Evolutionary conservation across 2,113 vertebrate genomes (phyloP).

Genomic region (Aix galericulata): DNA sequence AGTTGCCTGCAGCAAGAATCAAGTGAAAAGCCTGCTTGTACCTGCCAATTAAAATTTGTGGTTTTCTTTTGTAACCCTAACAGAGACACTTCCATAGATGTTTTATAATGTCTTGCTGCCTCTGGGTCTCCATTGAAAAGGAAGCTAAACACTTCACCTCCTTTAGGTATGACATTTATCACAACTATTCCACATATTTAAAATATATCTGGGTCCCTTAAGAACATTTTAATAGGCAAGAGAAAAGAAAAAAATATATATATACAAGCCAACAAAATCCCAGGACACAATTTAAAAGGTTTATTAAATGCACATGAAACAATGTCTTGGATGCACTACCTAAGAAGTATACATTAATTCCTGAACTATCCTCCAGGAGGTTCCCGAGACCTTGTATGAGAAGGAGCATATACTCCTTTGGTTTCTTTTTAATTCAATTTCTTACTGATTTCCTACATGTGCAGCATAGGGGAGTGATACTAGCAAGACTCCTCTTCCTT

Average conservation of each 20-base stretch:
- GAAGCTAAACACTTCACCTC: not conserved
- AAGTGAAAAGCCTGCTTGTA: not conserved
- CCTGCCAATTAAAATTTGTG: not conserved
- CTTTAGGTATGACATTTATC: not conserved
- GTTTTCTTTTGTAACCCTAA: not conserved
- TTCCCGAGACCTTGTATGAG: not conserved
- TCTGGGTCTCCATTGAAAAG: not conserved
- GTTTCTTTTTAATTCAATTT: not conserved
- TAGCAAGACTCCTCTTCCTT: not conserved
- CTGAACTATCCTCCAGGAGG: conserved; percentile 1
- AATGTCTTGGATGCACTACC: not conserved
- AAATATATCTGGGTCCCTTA: not conserved
- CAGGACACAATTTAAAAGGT: not conserved
- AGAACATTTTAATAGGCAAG: not conserved
- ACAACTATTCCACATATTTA: not conserved
- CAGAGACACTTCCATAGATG: not conserved
- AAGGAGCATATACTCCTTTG: not conserved
- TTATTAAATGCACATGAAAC: not conserved
- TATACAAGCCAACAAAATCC: not conserved
- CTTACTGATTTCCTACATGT: not conserved
- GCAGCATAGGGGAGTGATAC: not conserved
- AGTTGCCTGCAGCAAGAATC: not conserved
- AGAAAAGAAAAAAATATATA: not conserved
- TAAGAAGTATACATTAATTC: not conserved
- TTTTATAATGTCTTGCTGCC: not conserved